Base-by-base conservation (phyloP, 53 echinoderm and acorn worm genomes). In the Patiria pectinifera region DNA sequence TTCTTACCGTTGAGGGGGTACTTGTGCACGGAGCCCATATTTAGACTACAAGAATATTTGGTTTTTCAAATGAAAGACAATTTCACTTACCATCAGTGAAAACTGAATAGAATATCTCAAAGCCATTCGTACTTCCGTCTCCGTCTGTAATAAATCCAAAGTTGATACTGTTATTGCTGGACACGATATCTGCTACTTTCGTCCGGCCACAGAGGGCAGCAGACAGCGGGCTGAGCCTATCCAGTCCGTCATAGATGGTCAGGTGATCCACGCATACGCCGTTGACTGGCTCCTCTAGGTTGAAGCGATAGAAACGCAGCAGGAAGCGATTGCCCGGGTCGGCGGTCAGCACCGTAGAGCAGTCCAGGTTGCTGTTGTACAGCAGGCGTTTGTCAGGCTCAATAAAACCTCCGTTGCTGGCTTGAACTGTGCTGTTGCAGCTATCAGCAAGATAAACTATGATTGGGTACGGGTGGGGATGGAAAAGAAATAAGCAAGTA, bases 301-400 rank as follows among this genome's bases (percentile, higher is more conserved):
- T 91, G 83, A 97, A 97, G n/a, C 97, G 90, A 93, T 85, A 95
- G 82, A 97, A 96, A 49, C 94, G 97, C 48, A 97, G 89, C 18
- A 97, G 95, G 43, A 97, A 80, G 62, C 89, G 92, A 16, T 76
- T 92, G 80, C 91, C 93, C 22, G 62, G n/a, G 45, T 87, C 91
- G 1, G 95, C 71, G 43, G 91, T 85, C 60, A 97, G 95, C 48
- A 88, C 81, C 3, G 92, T 89, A 71, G 66, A 80, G 83, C 97
- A 97, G 80, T 97, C 96, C 58, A 93, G 89, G 91, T 97, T 97
- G 92, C 86, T 96, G 53, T 89, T 84, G 91, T 97, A 97, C 61
- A 94, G 91, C 19, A 97, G 91, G 48, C 97, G 95, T 26, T 92
- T 92, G 84, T 97, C 97, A 4, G 97, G 97, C 86, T 97, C 97